Base-by-base conservation (phyloP, 2,797 vertebrate species). In the Huso huso region DNA sequence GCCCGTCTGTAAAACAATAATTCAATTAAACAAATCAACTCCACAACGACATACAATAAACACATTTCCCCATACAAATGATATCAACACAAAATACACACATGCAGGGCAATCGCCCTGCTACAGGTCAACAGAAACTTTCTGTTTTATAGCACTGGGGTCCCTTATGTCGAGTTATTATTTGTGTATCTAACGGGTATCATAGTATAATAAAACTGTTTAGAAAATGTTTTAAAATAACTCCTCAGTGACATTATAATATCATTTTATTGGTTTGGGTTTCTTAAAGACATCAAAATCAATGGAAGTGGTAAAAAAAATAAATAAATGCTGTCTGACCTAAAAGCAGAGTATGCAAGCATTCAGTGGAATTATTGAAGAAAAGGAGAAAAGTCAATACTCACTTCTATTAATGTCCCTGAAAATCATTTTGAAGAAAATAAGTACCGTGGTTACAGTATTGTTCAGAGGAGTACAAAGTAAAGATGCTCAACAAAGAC, bases 401-500 rank as follows among this genome's bases (percentile, higher is more conserved):
- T 51, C 48, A 48, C 48, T 50, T 8, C 23, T 66, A 48, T n/a
- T 61, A 67, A 57, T 48, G 15, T 23, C 7, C 48, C 58, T 49
- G 8, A 51, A 57, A 37, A 53, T 52, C 63, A 65, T 8, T 48
- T 50, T 48, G 51, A n/a, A 70, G 51, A 50, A 49, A 62, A 50
- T 50, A 49, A 60, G 63, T 13, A 7, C 15, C 49, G 49, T 48
- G 55, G n/a, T 62, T 37, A 61, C 49, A 67, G 6, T 37, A 13
- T 74, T 73, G 76, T 72, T 50, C 12, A 61, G 23, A 49, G 69
- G 79, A 75, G 75, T 78, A 83, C 79, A 81, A 81, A 83, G 37
- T 4, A 80, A 81, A 75, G 70, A 77, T 71, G 74, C 69, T 82
- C 79, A 84, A 85, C 81, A 86, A 85, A 86, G 79, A 82, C 72